Evolutionary conservation across 92 coral and sea anemone genomes (phyloP).

Genomic region (Palythoa heliodiscus): DNA sequence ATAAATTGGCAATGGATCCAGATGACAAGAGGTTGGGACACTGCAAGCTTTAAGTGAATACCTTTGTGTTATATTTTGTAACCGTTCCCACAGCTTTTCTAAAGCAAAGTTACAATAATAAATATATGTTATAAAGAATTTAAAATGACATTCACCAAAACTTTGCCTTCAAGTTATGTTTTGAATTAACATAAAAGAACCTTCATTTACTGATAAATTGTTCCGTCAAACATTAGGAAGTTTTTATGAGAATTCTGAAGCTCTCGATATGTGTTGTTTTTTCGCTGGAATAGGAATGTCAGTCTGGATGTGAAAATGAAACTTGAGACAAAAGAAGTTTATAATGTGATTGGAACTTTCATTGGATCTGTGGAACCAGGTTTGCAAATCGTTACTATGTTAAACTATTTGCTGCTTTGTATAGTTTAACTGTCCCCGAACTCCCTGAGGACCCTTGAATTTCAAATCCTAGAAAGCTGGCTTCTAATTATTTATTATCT

Average conservation of each 20-base stretch:
- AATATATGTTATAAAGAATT: too few relatives aligned
- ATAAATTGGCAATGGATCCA: conserved; percentile 62
- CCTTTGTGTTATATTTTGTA: not conserved
- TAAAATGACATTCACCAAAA: too few relatives aligned
- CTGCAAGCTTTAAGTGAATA: too few relatives aligned
- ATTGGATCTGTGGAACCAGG: conserved; percentile 78
- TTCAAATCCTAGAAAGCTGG: not conserved
- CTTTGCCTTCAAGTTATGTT: too few relatives aligned
- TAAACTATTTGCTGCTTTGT: not conserved
- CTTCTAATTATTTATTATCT: not conserved
- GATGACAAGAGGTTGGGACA: conserved; percentile 54
- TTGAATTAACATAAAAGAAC: too few relatives aligned
- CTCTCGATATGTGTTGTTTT: not conserved
- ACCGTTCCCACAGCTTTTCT: too few relatives aligned
- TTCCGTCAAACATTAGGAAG: too few relatives aligned
- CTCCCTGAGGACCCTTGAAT: not conserved
- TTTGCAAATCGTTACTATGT: not conserved
- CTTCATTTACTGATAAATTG: too few relatives aligned
- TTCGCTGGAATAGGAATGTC: conserved; percentile 54
- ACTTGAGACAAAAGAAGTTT: conserved; percentile 61
- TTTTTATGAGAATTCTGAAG: too few relatives aligned
- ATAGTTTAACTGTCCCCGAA: not conserved
- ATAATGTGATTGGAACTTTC: conserved; percentile 69
- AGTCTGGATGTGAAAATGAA: conserved; percentile 70
- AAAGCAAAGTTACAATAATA: too few relatives aligned